These are phyloP conservation scores for Pteronotus mesoamericanus DNA, from an alignment of 2,797 vertebrate genomes.

Conservation along the genomic window DNA sequence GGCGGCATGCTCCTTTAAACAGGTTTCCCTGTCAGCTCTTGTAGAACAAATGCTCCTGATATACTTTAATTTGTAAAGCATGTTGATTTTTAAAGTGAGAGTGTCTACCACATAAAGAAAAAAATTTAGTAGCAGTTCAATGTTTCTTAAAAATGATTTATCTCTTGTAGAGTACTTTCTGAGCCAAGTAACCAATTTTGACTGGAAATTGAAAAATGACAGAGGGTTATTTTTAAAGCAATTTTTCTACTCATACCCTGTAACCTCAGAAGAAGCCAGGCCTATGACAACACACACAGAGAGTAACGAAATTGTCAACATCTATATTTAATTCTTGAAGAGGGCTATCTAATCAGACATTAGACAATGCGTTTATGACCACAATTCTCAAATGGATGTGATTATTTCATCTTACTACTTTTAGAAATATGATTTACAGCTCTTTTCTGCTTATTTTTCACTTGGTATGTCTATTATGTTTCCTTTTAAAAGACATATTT, in stretches of 20 bases:
- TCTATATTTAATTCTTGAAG: conserved; percentile 34
- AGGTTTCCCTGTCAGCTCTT: conserved; percentile 57
- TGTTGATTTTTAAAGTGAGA: conserved; percentile 52
- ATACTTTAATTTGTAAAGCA: conserved; percentile 53
- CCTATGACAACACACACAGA: not conserved
- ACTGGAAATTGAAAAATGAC: conserved; percentile 62
- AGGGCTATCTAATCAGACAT: conserved; percentile 15
- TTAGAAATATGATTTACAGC: conserved; percentile 32
- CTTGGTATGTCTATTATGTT: conserved; percentile 30
- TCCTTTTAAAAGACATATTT: conserved; percentile 48
- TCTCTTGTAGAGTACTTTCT: conserved; percentile 20
- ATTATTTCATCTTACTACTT: conserved; percentile 14
- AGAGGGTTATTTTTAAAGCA: conserved; percentile 50
- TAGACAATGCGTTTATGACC: conserved; percentile 38
- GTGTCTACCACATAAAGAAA: conserved; percentile 54
- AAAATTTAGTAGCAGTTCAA: conserved; percentile 29
- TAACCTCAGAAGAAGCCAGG: conserved; percentile 39
- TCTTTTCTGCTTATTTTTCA: conserved; percentile 48
- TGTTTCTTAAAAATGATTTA: conserved; percentile 63
- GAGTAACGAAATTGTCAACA: not conserved
- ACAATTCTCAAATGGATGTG: not conserved
- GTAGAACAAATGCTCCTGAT: conserved; percentile 67
- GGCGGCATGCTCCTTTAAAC: not conserved
- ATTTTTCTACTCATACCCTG: not conserved
- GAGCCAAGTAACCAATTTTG: conserved; percentile 57